Percentiles rank a stretch among this genome's conserved stretches.
phyloP scores from a whole-genome alignment of 2,797 vertebrate genomes.

The Chaenodraco wilsoni region DNA sequence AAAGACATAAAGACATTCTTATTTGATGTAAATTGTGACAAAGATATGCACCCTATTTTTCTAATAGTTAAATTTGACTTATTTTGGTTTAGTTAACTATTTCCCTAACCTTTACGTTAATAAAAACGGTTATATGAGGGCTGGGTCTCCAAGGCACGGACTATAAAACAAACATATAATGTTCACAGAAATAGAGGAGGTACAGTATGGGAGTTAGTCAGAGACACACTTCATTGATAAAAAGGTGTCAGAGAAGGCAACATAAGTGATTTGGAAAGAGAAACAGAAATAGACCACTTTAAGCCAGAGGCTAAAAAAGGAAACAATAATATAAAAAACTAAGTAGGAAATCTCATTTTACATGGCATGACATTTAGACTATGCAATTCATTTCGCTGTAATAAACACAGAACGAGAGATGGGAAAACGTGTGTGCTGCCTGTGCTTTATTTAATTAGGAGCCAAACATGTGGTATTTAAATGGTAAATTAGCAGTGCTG shows the following conservation, averaged over 20 bases:
- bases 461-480: slow-evolving; percentile 78
- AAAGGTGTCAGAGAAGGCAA: slow-evolving; percentile 10
- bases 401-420: not conserved
- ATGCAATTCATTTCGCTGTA: slow-evolving; percentile 11
- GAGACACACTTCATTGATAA: slow-evolving; percentile 16
- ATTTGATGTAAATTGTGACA: too few relatives aligned
- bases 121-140: not conserved
- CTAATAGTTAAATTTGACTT: not conserved
- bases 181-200: not conserved
- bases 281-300: slow-evolving; percentile 6
- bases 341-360: slow-evolving; percentile 42
- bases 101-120: too few relatives aligned
- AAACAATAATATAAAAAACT: slow-evolving; percentile 25
- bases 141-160: not conserved
- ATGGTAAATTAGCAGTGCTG: slow-evolving; percentile 70
- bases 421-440: not conserved
- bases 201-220: not conserved
- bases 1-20: too few relatives aligned
- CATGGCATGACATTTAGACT: slow-evolving; percentile 53
- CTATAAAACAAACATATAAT: not conserved
- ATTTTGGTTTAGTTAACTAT: too few relatives aligned
- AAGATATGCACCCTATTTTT: not conserved
- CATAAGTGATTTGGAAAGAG: slow-evolving; percentile 1
- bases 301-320: slow-evolving; percentile 18
- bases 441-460: slow-evolving; percentile 71